phyloP scores from a whole-genome alignment of 2,888 invertebrate species.

The Conops quadrifasciatus region DNA sequence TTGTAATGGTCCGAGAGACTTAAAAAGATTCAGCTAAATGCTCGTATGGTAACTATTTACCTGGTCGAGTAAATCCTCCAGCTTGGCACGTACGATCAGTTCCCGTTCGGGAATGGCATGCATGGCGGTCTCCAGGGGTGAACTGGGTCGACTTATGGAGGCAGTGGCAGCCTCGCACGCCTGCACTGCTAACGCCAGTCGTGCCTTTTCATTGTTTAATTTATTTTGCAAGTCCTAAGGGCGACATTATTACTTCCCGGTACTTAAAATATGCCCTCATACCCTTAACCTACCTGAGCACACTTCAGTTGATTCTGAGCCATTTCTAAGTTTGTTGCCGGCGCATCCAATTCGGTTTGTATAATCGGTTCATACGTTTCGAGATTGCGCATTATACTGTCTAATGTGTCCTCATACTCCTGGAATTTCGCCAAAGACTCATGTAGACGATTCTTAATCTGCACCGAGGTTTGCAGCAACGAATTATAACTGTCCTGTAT shows the following conservation, averaged over 20 bases:
- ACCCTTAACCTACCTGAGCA: constrained; percentile 69
- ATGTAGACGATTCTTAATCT: constrained; percentile 86
- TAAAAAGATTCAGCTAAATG: not conserved
- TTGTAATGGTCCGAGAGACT: not conserved
- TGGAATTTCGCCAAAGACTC: constrained; percentile 92
- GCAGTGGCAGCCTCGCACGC: constrained; percentile 94
- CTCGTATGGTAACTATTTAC: constrained; percentile 67
- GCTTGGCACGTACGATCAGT: constrained; percentile 80
- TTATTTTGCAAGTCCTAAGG: constrained; percentile 77
- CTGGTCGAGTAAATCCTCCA: constrained; percentile 94
- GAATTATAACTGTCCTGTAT: constrained; percentile 94
- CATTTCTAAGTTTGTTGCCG: constrained; percentile 77
- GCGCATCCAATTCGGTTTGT: constrained; percentile 75
- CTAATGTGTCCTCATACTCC: constrained; percentile 90
- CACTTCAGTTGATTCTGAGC: constrained; percentile 78
- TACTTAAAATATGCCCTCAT: not conserved
- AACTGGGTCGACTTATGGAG: constrained; percentile 88
- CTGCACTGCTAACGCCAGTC: constrained; percentile 86
- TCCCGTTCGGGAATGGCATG: constrained; percentile 87
- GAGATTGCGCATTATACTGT: constrained; percentile 83
- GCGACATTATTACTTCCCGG: not conserved
- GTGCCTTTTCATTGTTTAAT: constrained; percentile 86
- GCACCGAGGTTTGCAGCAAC: constrained; percentile 85
- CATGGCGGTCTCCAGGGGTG: constrained; percentile 85
- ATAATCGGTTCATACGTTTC: constrained; percentile 83